Base-by-base conservation (phyloP, 2,888 invertebrate genomes). In the Ophioninae sp. region DNA sequence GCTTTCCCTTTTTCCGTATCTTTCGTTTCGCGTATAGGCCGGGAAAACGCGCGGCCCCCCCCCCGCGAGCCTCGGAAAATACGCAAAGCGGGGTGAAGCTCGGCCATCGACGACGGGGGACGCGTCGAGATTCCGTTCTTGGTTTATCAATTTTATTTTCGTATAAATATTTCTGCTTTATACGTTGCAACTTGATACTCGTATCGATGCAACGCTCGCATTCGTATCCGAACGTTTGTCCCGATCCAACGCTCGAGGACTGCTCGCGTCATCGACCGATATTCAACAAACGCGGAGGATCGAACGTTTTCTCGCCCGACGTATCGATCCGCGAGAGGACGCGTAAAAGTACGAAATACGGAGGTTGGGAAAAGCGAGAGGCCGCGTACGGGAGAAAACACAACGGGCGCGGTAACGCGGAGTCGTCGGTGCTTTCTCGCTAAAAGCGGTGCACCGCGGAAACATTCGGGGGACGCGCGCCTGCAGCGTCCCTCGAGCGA, bases 371-470 rank as follows among this genome's bases (percentile, higher is more conserved):
- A 75, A 68, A 57, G 78, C 59, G 75, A 64, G 39, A 30, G 30
- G 69, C 1, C 20, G 13, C 2, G 64, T 41, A 57, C 62, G 39
- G 74, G 10, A 37, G 74, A 39, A 20, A 30, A 67, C 41, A 62
- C 67, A 69, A 56, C 30, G 10, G 20, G 20, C 23, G 61, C 61
- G 62, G 69, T 69, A 78, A 69, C 37, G 62, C 39, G 41, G 68
- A 80, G 23, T 62, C 44, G 73, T 77, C 83, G 69, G 80, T 79
- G 82, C 85, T 87, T 85, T 87, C 74, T 85, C 84, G 85, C 85
- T 87, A 85, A 87, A 87, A 87, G 86, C 86, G 86, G 85, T 77
- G 76, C 79, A 84, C 87, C 87, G 76, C 85, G 80, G 76, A 85
- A 83, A 87, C 87, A 85, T 87, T 86, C 86, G 85, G 85, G 82